Evolutionary conservation across 2,113 vertebrate genomes (phyloP), one percentile per base, ranked within the genome.

Genomic region (Syngnathus floridae): DNA sequence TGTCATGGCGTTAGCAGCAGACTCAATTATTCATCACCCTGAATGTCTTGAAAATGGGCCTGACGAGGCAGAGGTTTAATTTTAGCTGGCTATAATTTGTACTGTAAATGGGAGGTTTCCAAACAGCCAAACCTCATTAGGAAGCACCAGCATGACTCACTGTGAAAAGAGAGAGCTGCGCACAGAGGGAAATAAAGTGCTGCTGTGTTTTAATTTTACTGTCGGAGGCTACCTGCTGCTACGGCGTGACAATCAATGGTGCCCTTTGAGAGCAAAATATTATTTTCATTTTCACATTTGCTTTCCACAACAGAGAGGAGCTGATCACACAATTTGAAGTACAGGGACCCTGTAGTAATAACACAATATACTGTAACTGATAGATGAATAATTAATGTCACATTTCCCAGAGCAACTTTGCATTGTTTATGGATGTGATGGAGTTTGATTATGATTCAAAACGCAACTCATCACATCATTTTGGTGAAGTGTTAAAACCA

Each of bases 1-100:
- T 93, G 92, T 72, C 43, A 55, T 69, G 74, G 64, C 65, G 31
- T 72, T 70, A 90, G 87, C 90, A 76, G 51, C 75, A 81, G 84
- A 71, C 84, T 94, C 86, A 93, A 94, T 93, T 91, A 94, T 94
- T 94, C 87, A 95, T 92, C 84, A 81, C 82, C 78, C 88, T 84
- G 87, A 90, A 91, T 88, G 88, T 92, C 90, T 88, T 87, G 88
- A 92, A 85, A 93, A 92, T 89, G 88, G 90, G 90, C 89, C 92
- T 91, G 88, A 90, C 83, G 88, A 87, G 86, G 91, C 89, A 90
- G 87, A 89, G 88, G 92, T 93, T 93, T 92, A 92, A 95, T 92
- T 92, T 91, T 82, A 89, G 90, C 89, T 88, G 83, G 36, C 84
- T 79, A 86, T 93, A 91, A 92, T 93, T 93, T 91, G 85, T 89